A percentile compares a stretch with the other conserved stretches of the same genome.
phyloP scores from a whole-genome alignment of 2,888 invertebrate species.

The Serripes groenlandicus region DNA sequence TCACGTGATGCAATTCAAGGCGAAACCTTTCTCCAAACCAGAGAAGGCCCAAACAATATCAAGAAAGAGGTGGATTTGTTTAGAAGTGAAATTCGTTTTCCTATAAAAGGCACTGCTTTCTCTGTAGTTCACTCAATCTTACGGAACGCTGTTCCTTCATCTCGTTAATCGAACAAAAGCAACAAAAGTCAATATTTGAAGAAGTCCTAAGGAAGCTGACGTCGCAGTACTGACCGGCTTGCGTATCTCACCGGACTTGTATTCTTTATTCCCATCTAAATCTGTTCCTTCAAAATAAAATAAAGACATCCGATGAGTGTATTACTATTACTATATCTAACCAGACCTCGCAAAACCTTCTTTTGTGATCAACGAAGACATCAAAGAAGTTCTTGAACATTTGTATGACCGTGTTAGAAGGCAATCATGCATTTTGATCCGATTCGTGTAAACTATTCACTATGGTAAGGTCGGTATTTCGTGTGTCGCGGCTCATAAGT shows the following conservation, averaged over 20 bases:
- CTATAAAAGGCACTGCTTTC: slow-evolving; percentile 22
- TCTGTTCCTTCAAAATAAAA: not conserved
- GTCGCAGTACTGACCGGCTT: not conserved
- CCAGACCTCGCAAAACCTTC: too few species aligned
- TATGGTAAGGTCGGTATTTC: too few species aligned
- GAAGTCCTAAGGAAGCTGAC: not conserved
- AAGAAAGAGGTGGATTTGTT: slow-evolving; percentile 1
- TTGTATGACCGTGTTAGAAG: too few species aligned
- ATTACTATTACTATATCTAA: too few species aligned
- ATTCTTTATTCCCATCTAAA: not conserved
- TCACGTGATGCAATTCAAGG: too few species aligned
- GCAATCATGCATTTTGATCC: too few species aligned
- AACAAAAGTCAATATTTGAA: slow-evolving; percentile 14
- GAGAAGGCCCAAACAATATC: not conserved
- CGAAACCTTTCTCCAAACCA: not conserved
- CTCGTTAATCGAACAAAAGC: slow-evolving; percentile 2
- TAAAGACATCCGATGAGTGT: not conserved
- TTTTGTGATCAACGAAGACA: too few species aligned
- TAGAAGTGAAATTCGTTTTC: not conserved
- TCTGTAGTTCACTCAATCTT: not conserved
- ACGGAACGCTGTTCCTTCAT: not conserved
- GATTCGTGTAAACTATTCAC: too few species aligned
- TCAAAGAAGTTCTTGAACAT: too few species aligned
- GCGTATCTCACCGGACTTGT: slow-evolving; percentile 2
- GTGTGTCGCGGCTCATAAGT: too few species aligned